phyloP scores from a whole-genome alignment of 2,888 invertebrate species.

The Zhuqinia jingwanae region DNA sequence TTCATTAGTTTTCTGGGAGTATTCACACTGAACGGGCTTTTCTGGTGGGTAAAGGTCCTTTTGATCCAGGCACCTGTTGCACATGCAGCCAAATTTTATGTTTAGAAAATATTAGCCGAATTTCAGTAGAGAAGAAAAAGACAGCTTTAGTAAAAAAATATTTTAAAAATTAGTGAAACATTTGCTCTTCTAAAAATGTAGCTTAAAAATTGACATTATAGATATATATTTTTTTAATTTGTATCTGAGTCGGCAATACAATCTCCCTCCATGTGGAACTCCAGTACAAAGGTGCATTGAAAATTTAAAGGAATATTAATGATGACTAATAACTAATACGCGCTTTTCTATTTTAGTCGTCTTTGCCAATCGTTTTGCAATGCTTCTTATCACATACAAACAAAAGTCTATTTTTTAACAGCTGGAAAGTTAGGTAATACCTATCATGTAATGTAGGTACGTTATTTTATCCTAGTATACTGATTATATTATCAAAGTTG shows the following conservation, averaged over 20 bases:
- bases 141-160: too few relatives aligned
- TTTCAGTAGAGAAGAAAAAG: too few relatives aligned
- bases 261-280: constrained; percentile 55
- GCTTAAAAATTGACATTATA: too few relatives aligned
- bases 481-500: too few relatives aligned
- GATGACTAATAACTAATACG: background rate
- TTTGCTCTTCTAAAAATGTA: too few relatives aligned
- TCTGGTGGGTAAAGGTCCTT: constrained; percentile 88
- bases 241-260: constrained; percentile 48
- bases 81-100: constrained; percentile 22
- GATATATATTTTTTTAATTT: too few relatives aligned
- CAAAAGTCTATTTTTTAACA: too few relatives aligned
- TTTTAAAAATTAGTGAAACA: too few relatives aligned
- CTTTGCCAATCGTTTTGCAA: constrained; percentile 63
- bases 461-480: too few relatives aligned
- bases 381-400: constrained; percentile 22
- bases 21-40: constrained; percentile 91
- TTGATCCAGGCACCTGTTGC: constrained; percentile 88
- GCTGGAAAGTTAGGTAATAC: too few relatives aligned
- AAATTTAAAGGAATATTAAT: background rate
- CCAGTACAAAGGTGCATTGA: background rate
- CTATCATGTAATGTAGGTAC: too few relatives aligned
- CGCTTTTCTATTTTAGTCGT: background rate
- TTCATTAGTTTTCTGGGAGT: constrained; percentile 88
- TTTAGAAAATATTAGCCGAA: background rate